phyloP scores from a whole-genome alignment of 2,113 vertebrate genomes.

The Rhabdomys dilectus region DNA sequence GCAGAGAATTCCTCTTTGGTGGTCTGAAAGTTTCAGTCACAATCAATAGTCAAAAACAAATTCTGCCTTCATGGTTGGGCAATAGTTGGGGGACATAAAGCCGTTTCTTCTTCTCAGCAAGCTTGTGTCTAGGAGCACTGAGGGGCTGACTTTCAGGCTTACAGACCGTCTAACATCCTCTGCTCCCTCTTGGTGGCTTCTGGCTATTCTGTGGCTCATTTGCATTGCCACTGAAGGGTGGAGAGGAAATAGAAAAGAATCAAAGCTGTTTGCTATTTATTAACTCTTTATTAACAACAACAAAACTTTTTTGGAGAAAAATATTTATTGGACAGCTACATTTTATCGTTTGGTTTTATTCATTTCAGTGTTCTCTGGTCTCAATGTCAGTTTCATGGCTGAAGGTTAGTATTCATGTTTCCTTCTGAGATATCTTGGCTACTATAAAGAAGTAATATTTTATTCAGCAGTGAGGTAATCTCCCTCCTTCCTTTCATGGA shows the following conservation, averaged over 20 bases:
- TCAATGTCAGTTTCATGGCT: neutral
- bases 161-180: conserved; percentile 65
- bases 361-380: neutral
- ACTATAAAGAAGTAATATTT: neutral
- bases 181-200: conserved; percentile 48
- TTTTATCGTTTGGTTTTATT: neutral
- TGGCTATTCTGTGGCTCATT: conserved; percentile 68
- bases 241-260: conserved; percentile 41
- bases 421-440: neutral
- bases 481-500: neutral
- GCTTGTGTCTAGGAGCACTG: conserved; percentile 30
- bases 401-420: neutral
- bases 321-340: neutral
- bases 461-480: neutral
- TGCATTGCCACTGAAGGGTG: conserved; percentile 60
- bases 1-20: conserved; percentile 27
- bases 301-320: neutral
- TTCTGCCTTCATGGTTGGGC: conserved; percentile 24
- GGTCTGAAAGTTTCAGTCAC: conserved; percentile 32
- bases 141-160: conserved; percentile 69
- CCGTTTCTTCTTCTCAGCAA: conserved; percentile 57
- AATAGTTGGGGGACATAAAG: conserved; percentile 69
- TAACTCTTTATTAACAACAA: conserved; percentile 53
- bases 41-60: conserved; percentile 44
- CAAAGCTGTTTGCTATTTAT: conserved; percentile 60